Evolutionary conservation across 2,888 invertebrate species (phyloP).

Genomic region (Aporophyla nigra): DNA sequence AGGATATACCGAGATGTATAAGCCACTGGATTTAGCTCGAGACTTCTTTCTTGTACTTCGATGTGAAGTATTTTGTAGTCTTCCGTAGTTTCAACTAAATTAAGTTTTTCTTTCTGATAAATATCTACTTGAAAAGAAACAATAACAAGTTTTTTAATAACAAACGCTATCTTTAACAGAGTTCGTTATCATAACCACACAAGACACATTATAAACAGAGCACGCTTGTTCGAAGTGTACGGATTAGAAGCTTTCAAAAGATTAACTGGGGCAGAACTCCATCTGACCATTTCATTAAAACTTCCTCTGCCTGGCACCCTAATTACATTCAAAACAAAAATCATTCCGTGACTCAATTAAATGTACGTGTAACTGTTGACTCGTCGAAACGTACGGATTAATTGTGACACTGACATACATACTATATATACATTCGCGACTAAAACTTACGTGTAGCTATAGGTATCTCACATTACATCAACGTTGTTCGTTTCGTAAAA

Average conservation of each 20-base stretch:
- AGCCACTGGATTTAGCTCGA: conserved; percentile 40
- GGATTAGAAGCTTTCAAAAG: conserved; percentile 85
- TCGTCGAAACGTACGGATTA: conserved; percentile 56
- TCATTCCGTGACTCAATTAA: conserved; percentile 76
- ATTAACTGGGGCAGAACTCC: conserved; percentile 81
- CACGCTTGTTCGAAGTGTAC: conserved; percentile 75
- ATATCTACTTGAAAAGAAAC: conserved; percentile 31
- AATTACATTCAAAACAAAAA: conserved; percentile 80
- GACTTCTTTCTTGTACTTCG: conserved; percentile 23
- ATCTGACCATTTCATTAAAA: conserved; percentile 84
- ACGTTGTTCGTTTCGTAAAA: conserved; percentile 67
- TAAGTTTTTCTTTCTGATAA: conserved; percentile 41
- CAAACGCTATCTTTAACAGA: conserved; percentile 16
- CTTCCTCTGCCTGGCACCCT: conserved; percentile 72
- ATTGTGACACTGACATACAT: conserved; percentile 44
- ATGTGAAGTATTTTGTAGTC: conserved; percentile 25
- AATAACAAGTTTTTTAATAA: conserved; percentile 55
- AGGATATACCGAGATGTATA: conserved; percentile 42
- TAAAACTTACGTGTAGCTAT: not conserved
- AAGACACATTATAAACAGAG: conserved; percentile 70
- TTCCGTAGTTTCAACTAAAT: conserved; percentile 39
- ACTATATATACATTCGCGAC: conserved; percentile 16
- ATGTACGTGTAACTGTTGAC: conserved; percentile 64
- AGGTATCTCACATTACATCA: conserved; percentile 15
- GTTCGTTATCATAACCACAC: conserved; percentile 52